phyloP scores from a whole-genome alignment of 1,140 invertebrate species.

The Drosophila nigrodunni region DNA sequence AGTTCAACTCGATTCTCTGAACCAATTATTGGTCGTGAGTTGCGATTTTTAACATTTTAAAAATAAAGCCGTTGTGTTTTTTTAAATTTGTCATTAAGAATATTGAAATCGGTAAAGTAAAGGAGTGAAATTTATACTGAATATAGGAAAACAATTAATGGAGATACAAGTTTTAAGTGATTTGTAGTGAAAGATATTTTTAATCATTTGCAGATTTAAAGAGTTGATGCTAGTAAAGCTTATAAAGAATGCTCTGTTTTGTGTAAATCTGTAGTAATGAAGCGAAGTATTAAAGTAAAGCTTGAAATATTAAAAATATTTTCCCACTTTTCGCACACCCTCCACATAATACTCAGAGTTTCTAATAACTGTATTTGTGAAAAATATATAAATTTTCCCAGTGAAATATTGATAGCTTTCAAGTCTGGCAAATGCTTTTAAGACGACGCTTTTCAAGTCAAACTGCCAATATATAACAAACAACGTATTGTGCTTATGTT shows the following conservation, averaged over 20 bases:
- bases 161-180: too few species aligned
- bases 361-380: too few species aligned
- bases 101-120: too few species aligned
- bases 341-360: too few species aligned
- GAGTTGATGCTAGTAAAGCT: background rate
- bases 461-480: constrained; percentile 23
- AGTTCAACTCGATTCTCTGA: background rate
- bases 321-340: too few species aligned
- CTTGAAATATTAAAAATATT: too few species aligned
- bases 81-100: too few species aligned
- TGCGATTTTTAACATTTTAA: background rate
- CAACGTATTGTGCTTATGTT: constrained; percentile 1
- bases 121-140: too few species aligned
- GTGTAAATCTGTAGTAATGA: background rate
- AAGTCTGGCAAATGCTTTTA: constrained; percentile 26
- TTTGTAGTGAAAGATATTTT: too few species aligned
- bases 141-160: too few species aligned
- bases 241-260: background rate
- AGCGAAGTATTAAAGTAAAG: too few species aligned
- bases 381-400: background rate
- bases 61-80: too few species aligned
- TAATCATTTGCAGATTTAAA: background rate
- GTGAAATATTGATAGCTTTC: constrained; percentile 30
- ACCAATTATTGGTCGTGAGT: background rate
- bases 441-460: constrained; percentile 17